These are phyloP conservation scores for Penelope pileata DNA, from an alignment of 2,113 vertebrate genomes.

Conservation along the genomic window DNA sequence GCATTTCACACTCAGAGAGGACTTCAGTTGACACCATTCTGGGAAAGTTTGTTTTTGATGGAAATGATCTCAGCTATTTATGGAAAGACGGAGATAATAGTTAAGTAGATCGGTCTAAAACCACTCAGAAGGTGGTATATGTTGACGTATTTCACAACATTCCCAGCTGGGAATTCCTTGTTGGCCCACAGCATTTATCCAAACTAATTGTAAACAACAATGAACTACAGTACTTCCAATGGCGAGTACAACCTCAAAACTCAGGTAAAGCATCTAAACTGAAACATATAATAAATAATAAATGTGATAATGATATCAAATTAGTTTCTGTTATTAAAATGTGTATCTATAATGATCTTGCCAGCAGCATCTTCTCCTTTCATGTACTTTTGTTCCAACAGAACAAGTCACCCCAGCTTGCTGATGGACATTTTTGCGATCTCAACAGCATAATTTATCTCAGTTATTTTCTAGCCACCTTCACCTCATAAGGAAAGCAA, in stretches of 20 bases:
- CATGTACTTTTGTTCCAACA: slow-evolving; percentile 72
- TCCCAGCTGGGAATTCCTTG: slow-evolving; percentile 43
- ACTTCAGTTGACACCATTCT: slow-evolving; percentile 74
- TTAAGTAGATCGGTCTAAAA: slow-evolving; percentile 70
- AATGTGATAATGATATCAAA: neutral
- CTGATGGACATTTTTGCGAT: slow-evolving; percentile 54
- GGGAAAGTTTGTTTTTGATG: slow-evolving; percentile 75
- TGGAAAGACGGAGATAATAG: slow-evolving; percentile 70
- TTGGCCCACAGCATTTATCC: slow-evolving; percentile 67
- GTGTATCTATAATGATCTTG: slow-evolving; percentile 40
- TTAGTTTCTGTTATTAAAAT: neutral
- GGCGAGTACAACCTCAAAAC: slow-evolving; percentile 63
- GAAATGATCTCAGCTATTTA: slow-evolving; percentile 76
- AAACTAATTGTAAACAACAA: slow-evolving; percentile 69
- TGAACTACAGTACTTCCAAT: slow-evolving; percentile 58
- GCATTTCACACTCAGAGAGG: slow-evolving; percentile 77
- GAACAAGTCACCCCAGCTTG: slow-evolving; percentile 76
- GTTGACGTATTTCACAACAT: slow-evolving; percentile 81
- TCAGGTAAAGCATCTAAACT: slow-evolving; percentile 73
- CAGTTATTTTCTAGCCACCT: slow-evolving; percentile 76
- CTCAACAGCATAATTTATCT: slow-evolving; percentile 61
- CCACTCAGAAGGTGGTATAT: slow-evolving; percentile 70
- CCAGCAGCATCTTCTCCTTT: slow-evolving; percentile 59
- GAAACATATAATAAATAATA: slow-evolving; percentile 22
- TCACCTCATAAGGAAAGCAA: slow-evolving; percentile 70